Evolutionary conservation across 2,888 invertebrate genomes (phyloP), one percentile per base, ranked within the genome.

Genomic region (Melieria omissa): DNA sequence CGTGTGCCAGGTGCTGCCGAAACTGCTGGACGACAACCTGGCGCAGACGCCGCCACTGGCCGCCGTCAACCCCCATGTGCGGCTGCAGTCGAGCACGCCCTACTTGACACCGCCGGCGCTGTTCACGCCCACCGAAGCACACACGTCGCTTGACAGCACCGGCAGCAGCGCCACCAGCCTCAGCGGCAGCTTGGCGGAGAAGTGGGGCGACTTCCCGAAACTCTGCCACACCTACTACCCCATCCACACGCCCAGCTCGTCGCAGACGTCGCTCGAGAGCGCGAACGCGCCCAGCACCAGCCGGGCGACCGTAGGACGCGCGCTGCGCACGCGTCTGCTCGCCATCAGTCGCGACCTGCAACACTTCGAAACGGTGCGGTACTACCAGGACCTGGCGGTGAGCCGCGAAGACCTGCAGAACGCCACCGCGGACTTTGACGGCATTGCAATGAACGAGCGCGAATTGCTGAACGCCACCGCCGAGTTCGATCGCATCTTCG

Each of bases 401-500:
- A 85, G 84, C 10, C 79, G 81, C 64, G 83, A 83, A 68, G 86
- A 86, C 65, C 76, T 86, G 47, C 79, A 79, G 66, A 77, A 78
- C 72, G 82, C 82, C 4, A 76, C 80, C 8, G 80, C 78, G 67
- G 78, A 77, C 65, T 82, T 79, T 72, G 86, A 86, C 65, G 86
- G 86, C 16, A 82, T 86, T 57, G 76, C 80, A 66, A 78, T 86
- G 42, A 85, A 84, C 10, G 79, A 82, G 65, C 83, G 82, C 66
- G 86, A 86, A 66, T 77, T 86, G 47, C 79, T 78, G 66, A 77
- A 78, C 72, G 82, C 82, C 4, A 75, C 80, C 8, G 80, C 78
- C 55, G 84, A 84, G 62, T 86, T 85, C 65, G 83, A 83, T 71
- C 80, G 83, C 60, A 78, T 86, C 64, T 86, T 85, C 76, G 76